phyloP scores from a whole-genome alignment of 2,797 vertebrate species.

The Botia almorhae region DNA sequence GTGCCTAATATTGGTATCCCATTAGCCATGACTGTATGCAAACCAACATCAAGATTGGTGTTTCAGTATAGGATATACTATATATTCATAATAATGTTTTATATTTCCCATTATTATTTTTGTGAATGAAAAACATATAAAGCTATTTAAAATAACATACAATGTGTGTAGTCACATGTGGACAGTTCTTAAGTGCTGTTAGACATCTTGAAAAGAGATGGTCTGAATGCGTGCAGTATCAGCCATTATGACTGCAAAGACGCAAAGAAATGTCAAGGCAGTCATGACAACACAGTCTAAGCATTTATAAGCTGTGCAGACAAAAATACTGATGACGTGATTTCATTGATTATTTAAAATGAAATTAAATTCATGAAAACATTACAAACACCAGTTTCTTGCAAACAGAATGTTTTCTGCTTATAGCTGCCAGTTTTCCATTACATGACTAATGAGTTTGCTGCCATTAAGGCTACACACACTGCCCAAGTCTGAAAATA shows the following conservation, averaged over 20 bases:
- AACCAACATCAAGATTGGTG: too few relatives aligned
- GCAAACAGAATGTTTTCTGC: neutral
- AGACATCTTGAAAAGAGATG: neutral
- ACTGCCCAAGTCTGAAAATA: neutral
- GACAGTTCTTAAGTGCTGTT: neutral
- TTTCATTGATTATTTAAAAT: neutral
- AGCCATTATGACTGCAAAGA: constrained; percentile 7
- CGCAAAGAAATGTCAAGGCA: neutral
- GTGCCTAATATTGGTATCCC: too few relatives aligned
- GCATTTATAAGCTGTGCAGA: neutral
- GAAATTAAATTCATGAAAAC: neutral
- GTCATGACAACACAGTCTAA: neutral
- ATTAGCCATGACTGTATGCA: neutral
- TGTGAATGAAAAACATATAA: too few relatives aligned
- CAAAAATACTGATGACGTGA: neutral
- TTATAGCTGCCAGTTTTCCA: too few relatives aligned
- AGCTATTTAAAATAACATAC: neutral
- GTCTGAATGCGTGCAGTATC: neutral
- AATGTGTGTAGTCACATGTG: neutral
- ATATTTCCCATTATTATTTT: too few relatives aligned
- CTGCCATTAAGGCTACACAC: neutral
- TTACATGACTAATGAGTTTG: too few relatives aligned
- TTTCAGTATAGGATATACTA: too few relatives aligned
- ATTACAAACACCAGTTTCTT: neutral
- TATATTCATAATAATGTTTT: too few relatives aligned